Percentiles rank a stretch among this genome's conserved stretches.
phyloP scores from a whole-genome alignment of 2,113 vertebrate species.

The Octodon degus region DNA sequence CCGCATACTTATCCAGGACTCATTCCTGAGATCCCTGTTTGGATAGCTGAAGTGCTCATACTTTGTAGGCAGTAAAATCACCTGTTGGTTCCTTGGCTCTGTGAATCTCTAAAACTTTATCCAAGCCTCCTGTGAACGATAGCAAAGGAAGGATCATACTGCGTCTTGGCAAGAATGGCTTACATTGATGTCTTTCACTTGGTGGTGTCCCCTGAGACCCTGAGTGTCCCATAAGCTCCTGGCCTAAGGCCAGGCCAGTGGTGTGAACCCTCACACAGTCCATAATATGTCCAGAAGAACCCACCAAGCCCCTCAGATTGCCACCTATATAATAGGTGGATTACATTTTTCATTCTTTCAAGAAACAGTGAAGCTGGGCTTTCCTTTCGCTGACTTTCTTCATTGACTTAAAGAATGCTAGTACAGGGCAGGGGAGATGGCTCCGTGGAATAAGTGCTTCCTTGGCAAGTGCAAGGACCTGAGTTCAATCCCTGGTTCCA shows the following conservation, averaged over 20 bases:
- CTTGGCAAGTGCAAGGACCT: no score
- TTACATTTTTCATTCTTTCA: background rate
- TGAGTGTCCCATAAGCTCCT: background rate
- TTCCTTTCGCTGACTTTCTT: background rate
- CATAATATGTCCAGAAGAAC: rapidly evolving
- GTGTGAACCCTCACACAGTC: background rate
- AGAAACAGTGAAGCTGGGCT: background rate
- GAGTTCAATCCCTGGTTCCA: no score
- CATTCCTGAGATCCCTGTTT: background rate
- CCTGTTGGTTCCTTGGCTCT: background rate
- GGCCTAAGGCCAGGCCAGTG: background rate
- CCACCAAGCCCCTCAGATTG: no score
- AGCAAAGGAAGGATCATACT: background rate
- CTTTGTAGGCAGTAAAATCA: background rate
- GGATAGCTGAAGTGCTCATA: background rate
- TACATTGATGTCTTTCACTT: background rate
- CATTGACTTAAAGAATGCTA: background rate
- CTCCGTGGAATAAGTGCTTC: no score
- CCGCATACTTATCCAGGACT: no score
- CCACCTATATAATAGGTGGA: background rate
- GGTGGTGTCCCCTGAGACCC: background rate
- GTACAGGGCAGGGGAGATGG: no score
- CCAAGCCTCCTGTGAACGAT: rapidly evolving
- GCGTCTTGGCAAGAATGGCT: background rate
- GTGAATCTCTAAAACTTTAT: background rate